Evolutionary conservation across 2,888 invertebrate species (phyloP).

Genomic region (Serripes groenlandicus): DNA sequence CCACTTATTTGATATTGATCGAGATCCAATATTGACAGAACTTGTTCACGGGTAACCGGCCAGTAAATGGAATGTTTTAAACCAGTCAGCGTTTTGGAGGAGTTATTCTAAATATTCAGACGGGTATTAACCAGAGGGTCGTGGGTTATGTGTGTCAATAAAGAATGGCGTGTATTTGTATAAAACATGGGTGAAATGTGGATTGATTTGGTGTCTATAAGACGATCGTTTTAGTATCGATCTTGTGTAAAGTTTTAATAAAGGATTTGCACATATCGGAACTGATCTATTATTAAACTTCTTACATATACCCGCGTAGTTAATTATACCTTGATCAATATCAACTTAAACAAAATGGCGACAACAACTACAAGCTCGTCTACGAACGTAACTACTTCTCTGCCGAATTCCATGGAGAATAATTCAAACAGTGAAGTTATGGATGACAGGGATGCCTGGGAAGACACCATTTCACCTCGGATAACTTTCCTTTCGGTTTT

Average conservation of each 20-base stretch:
- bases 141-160: too few species aligned
- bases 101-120: neutral
- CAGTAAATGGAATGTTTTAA: slow-evolving; percentile 8
- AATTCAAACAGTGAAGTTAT: slow-evolving; percentile 12
- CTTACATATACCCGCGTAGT: too few species aligned
- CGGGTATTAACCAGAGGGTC: neutral
- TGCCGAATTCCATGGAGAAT: slow-evolving; percentile 6
- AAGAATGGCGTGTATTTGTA: too few species aligned
- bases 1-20: slow-evolving; percentile 14
- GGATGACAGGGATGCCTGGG: slow-evolving; percentile 38
- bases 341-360: neutral
- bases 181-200: too few species aligned
- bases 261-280: too few species aligned
- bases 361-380: neutral
- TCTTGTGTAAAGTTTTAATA: too few species aligned
- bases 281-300: too few species aligned
- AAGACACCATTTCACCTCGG: slow-evolving; percentile 54
- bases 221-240: too few species aligned
- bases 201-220: too few species aligned
- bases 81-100: neutral
- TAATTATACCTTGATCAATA: too few species aligned
- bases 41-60: slow-evolving; percentile 9
- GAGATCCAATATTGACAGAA: slow-evolving; percentile 22
- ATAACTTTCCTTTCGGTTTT: slow-evolving; percentile 77
- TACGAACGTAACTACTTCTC: slow-evolving; percentile 10